phyloP scores from a whole-genome alignment of 2,888 invertebrate species.

The Mechanitis messenoides region DNA sequence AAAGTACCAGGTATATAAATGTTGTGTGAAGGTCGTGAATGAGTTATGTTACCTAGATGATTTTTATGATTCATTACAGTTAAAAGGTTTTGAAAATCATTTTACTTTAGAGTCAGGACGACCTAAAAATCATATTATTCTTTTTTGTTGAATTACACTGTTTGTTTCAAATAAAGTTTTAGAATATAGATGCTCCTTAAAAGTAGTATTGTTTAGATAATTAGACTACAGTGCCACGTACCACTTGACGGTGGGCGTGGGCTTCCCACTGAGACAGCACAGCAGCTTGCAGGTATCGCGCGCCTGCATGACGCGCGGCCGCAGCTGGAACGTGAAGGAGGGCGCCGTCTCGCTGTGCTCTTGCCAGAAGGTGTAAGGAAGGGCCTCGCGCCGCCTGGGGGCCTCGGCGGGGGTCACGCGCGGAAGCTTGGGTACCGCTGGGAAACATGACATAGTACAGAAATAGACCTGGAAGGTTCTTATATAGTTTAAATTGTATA shows the following conservation, averaged over 20 bases:
- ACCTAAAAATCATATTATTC: too few relatives aligned
- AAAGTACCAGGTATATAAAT: too few relatives aligned
- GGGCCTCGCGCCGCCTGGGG: slow-evolving; percentile 86
- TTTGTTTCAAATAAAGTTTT: too few relatives aligned
- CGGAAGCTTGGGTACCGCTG: slow-evolving; percentile 86
- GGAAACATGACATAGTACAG: slow-evolving; percentile 18
- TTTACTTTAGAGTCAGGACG: too few relatives aligned
- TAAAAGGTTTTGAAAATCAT: too few relatives aligned
- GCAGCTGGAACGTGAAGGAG: slow-evolving; percentile 97
- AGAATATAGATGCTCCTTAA: too few relatives aligned
- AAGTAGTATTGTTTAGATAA: too few relatives aligned
- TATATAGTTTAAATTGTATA: too few relatives aligned
- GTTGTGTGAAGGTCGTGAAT: too few relatives aligned
- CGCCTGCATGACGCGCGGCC: slow-evolving; percentile 98
- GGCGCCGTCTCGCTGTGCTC: slow-evolving; percentile 96
- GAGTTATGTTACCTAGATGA: too few relatives aligned
- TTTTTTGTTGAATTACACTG: too few relatives aligned
- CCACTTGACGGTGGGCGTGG: slow-evolving; percentile 94
- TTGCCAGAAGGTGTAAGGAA: slow-evolving; percentile 93
- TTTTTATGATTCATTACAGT: too few relatives aligned
- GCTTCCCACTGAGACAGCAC: slow-evolving; percentile 96
- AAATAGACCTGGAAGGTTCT: neutral
- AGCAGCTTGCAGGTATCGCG: slow-evolving; percentile 98
- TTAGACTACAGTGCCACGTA: slow-evolving; percentile 42
- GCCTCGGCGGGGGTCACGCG: slow-evolving; percentile 84